Evolutionary conservation across 2,113 vertebrate species (phyloP).

Genomic region (Marcusenius ussheri): DNA sequence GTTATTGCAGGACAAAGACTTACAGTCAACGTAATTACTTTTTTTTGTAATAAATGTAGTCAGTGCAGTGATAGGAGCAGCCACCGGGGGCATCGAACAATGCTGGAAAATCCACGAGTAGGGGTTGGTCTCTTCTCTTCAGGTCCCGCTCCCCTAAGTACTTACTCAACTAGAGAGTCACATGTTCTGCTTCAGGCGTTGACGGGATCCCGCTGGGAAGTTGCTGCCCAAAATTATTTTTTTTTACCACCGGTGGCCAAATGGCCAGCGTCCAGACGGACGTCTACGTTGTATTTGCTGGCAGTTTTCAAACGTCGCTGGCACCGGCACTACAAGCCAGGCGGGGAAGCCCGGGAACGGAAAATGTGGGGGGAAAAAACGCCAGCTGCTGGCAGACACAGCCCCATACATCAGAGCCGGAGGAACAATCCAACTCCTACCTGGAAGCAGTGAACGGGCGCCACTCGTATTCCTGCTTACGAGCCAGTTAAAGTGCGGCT

Average conservation of each 20-base stretch:
- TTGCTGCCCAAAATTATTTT: background rate
- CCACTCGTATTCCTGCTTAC: background rate
- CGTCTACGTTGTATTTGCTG: background rate
- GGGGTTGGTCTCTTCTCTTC: background rate
- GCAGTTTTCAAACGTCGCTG: background rate
- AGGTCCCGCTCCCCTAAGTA: background rate
- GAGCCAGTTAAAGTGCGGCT: background rate
- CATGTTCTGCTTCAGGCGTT: background rate
- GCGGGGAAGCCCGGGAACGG: background rate
- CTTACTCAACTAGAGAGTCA: background rate
- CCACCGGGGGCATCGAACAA: background rate
- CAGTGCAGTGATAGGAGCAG: background rate
- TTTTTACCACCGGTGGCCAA: background rate
- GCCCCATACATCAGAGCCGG: background rate
- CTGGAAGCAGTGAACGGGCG: background rate
- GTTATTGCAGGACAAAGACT: background rate
- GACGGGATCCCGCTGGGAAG: background rate
- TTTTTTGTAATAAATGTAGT: background rate
- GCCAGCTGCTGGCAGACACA: background rate
- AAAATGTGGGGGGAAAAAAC: background rate
- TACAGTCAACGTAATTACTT: background rate
- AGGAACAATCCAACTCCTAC: background rate
- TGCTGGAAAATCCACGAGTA: background rate
- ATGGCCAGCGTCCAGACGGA: background rate
- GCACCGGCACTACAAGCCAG: background rate